Base-by-base conservation (phyloP, 2,797 vertebrate species). In the Cygnus olor region DNA sequence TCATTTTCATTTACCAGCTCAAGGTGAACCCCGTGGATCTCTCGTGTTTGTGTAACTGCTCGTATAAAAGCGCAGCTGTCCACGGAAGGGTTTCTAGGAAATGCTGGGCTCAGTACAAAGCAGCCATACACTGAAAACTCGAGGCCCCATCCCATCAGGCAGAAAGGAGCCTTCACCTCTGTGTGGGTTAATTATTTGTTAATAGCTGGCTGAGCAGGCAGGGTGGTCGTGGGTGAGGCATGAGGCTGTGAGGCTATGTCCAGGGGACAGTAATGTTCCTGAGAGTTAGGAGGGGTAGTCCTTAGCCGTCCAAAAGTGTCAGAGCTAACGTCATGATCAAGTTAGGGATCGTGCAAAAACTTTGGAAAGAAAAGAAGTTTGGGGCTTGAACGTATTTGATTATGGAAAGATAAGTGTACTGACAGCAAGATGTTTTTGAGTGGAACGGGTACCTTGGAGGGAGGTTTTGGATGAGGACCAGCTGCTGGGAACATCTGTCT, bases 161-260 rank as follows among this genome's bases (percentile, higher is more conserved):
- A 65, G 68, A 90, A 87, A 73, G 51, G 32, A 93, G 71, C 74
- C 58, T 66, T 88, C 90, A 25, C 80, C 27, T 91, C 53, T n/a
- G 11, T 36, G 45, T 88, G 66, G 73, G 78, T 93, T 94, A 94
- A 90, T 93, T 85, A 85, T 87, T 95, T 77, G 47, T 80, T 87
- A 84, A 40, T 73, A 77, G 42, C n/a, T 6, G 36, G 25, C 84
- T 81, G 84, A 89, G 80, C 56, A 66, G 74, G 51, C 84, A 73
- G 65, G 38, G 58, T 1, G 21, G 36, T 89, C 45, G 42, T 9
- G 32, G 60, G 40, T 32, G 15, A 76, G 73, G 77, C 90, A 69
- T 54, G 63, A 93, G 32, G 60, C 73, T 58, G 66, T 27, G 88
- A 51, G 42, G 0, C 63, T 91, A 7, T 32, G 38, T 76, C 77